These are phyloP conservation scores for Microtus ochrogaster DNA, from an alignment of 2,113 vertebrate genomes.

Conservation along the genomic window DNA sequence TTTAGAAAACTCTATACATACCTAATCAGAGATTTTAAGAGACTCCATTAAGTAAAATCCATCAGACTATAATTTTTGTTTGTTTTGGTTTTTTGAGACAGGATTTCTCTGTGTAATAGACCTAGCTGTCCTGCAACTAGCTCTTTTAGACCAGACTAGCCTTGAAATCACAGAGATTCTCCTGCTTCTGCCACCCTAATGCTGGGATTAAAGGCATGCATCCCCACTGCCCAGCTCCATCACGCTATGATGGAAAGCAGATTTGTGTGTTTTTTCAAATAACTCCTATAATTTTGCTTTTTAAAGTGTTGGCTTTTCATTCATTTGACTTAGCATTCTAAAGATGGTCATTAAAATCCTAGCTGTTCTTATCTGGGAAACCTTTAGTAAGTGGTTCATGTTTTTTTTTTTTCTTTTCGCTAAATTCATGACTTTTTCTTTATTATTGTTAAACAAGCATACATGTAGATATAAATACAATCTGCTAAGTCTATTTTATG, in stretches of 20 bases:
- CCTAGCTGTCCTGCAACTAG: too few relatives aligned
- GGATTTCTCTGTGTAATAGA: too few relatives aligned
- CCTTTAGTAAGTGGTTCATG: not conserved
- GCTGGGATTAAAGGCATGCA: too few relatives aligned
- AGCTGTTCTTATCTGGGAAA: not conserved
- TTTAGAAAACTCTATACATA: not conserved
- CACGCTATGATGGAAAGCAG: not conserved
- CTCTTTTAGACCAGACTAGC: too few relatives aligned
- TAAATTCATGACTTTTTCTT: not conserved
- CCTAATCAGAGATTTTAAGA: conserved; percentile 37
- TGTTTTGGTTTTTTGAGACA: too few relatives aligned
- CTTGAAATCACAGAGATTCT: too few relatives aligned
- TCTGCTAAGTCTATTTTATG: not conserved
- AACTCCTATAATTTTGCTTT: not conserved
- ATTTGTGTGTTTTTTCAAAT: not conserved
- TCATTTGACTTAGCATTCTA: not conserved
- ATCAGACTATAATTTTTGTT: not conserved
- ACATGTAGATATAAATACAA: not conserved
- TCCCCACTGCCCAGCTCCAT: not conserved
- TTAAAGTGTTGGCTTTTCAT: not conserved
- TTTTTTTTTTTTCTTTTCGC: not conserved
- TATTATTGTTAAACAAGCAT: not conserved
- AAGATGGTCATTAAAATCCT: not conserved
- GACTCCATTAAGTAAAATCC: not conserved
- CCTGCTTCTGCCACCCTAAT: too few relatives aligned